A percentile compares a stretch with the other conserved stretches of the same genome.
phyloP scores from a whole-genome alignment of 2,797 vertebrate genomes.

The Eremophila alpestris region DNA sequence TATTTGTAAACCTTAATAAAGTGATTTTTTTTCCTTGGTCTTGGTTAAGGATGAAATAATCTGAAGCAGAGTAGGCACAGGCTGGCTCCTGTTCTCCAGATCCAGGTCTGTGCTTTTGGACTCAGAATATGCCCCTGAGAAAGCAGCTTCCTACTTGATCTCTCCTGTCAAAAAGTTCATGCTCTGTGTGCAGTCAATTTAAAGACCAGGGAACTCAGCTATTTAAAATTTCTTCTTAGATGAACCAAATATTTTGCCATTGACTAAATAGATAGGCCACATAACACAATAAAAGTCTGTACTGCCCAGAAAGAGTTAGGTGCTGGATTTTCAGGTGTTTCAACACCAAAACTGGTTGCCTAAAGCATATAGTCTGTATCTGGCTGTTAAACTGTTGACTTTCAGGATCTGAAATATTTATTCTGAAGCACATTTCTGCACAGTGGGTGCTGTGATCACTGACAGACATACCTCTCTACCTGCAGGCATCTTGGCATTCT shows the following conservation, averaged over 20 bases:
- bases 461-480: background rate
- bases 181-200: background rate
- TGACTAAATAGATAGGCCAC: background rate
- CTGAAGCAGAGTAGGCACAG: background rate
- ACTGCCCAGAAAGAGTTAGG: background rate
- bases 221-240: background rate
- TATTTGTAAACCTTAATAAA: background rate
- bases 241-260: background rate
- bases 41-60: background rate
- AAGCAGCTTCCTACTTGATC: background rate
- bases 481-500: slow-evolving; percentile 14
- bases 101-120: background rate
- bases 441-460: slow-evolving; percentile 1
- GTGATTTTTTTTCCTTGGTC: background rate
- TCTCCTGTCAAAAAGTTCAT: background rate
- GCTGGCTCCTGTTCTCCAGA: background rate
- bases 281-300: background rate
- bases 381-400: background rate
- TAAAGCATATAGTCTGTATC: background rate
- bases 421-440: slow-evolving; percentile 12
- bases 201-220: background rate
- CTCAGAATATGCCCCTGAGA: background rate
- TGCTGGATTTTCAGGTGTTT: background rate
- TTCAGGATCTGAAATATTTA: slow-evolving; percentile 17
- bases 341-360: background rate